Base-by-base conservation (phyloP, 2,113 vertebrate genomes). In the Oncorhynchus clarkii region DNA sequence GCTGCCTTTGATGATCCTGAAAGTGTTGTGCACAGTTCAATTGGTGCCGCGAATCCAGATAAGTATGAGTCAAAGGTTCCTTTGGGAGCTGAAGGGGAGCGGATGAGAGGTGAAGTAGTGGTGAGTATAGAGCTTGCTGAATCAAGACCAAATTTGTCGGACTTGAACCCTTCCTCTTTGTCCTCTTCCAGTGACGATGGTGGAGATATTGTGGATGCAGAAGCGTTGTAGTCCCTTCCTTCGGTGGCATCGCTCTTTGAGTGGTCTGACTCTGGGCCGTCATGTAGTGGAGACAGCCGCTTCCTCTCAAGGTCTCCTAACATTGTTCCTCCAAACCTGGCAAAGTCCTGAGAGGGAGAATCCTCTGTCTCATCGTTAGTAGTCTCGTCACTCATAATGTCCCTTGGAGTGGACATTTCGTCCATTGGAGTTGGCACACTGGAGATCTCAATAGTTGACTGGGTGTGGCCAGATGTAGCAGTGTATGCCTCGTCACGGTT, bases 361-460 rank as follows among this genome's bases (percentile, higher is more conserved):
- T 96, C 95, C 0, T 96, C 95, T 0, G 93, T 95, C 88, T 95
- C 95, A 13, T 98, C 96, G n/a, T 97, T 96, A 78, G 93, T 95
- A 72, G 93, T 95, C 93, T 98, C 96, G 34, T 98, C 95, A 20
- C 95, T 97, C 93, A 95, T 95, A 67, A 96, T 89, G 45, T 98
- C 96, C 0, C 94, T 94, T 3, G 96, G 95, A 75, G 96, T 98
- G 1, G 95, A 95, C 96, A 98, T 97, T 82, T 95, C 96, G 86
- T 98, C 97, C 93, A 98, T 94, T n/a, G 96, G 96, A 67, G 97
- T 96, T 67, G 96, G 96, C 79, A 96, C 95, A 85, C 96, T 97
- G 54, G 96, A 97, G 82, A 98, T 96, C 91, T 98, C 96, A 22
- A 96, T 95, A 64, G 95, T 97, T n/a, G 96, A 98, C 79, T 96